Evolutionary conservation across 2,113 vertebrate genomes (phyloP).

Genomic region (Anguilla japonica): DNA sequence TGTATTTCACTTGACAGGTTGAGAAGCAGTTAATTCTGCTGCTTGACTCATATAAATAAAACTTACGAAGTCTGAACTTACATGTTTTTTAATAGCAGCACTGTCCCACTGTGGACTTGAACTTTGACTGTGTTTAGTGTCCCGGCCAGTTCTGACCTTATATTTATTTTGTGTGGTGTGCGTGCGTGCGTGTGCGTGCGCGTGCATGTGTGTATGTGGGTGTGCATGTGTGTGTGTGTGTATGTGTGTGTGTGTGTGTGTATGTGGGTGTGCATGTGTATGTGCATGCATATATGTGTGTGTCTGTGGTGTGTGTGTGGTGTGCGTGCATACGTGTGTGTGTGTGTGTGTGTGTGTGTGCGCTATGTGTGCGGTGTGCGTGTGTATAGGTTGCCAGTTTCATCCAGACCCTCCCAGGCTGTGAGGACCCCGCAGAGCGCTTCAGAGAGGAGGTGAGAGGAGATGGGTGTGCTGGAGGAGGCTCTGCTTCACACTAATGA

Average conservation of each 20-base stretch:
- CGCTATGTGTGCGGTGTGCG: background rate
- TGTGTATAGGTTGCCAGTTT: constrained; percentile 69
- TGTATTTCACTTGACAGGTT: too few relatives aligned
- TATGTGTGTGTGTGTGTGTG: background rate
- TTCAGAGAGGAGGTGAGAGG: constrained; percentile 76
- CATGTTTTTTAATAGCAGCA: background rate
- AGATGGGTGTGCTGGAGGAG: background rate
- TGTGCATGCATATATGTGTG: background rate
- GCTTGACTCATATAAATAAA: too few relatives aligned
- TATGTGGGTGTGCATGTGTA: background rate
- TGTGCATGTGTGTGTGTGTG: background rate
- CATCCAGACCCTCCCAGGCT: constrained; percentile 75
- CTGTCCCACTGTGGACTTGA: too few relatives aligned
- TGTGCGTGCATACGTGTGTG: background rate
- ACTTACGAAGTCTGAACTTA: background rate
- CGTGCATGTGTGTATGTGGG: constrained; percentile 1
- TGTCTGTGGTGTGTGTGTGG: background rate
- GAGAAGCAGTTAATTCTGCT: too few relatives aligned
- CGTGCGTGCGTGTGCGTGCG: constrained; percentile 23
- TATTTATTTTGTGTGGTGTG: too few relatives aligned
- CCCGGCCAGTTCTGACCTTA: too few relatives aligned
- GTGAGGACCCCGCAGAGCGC: constrained; percentile 72
- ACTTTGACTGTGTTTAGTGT: too few relatives aligned
- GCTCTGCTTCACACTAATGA: background rate
- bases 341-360: background rate